phyloP scores from a whole-genome alignment of 1,140 invertebrate species.

The Papilio aristodemus region DNA sequence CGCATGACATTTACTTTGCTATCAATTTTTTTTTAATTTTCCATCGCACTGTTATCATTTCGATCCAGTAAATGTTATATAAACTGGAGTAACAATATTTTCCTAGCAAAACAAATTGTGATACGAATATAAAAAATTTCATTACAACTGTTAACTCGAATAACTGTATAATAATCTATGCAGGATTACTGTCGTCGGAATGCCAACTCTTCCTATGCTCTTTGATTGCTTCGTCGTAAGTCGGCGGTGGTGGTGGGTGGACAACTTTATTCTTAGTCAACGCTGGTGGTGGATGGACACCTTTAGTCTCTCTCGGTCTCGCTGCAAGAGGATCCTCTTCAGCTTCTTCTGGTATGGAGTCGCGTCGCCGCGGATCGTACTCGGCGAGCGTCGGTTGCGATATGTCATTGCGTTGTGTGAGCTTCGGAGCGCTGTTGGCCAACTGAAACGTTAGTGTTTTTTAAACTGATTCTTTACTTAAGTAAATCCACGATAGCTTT shows the following conservation, averaged over 20 bases:
- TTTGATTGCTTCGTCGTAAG: conserved; percentile 62
- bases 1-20: background rate
- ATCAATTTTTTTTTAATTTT: too few relatives aligned
- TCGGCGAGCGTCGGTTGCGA: conserved; percentile 81
- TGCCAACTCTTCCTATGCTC: conserved; percentile 79
- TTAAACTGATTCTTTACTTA: background rate
- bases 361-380: conserved; percentile 72
- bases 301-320: conserved; percentile 60
- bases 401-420: conserved; percentile 81
- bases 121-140: conserved; percentile 32
- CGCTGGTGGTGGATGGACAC: conserved; percentile 58
- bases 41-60: too few relatives aligned
- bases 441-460: conserved; percentile 59
- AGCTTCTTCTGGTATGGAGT: conserved; percentile 79
- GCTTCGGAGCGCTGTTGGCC: conserved; percentile 83
- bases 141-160: conserved; percentile 30
- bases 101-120: conserved; percentile 14
- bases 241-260: conserved; percentile 64
- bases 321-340: conserved; percentile 71
- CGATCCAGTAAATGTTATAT: background rate
- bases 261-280: conserved; percentile 64
- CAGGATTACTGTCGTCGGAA: conserved; percentile 77
- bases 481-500: background rate
- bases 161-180: conserved; percentile 50
- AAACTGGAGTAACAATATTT: background rate